Percentiles rank a stretch among this genome's conserved stretches.
Conservation (phyloP, 2,888 invertebrate genomes). For the Uloborus plumipes region DNA sequence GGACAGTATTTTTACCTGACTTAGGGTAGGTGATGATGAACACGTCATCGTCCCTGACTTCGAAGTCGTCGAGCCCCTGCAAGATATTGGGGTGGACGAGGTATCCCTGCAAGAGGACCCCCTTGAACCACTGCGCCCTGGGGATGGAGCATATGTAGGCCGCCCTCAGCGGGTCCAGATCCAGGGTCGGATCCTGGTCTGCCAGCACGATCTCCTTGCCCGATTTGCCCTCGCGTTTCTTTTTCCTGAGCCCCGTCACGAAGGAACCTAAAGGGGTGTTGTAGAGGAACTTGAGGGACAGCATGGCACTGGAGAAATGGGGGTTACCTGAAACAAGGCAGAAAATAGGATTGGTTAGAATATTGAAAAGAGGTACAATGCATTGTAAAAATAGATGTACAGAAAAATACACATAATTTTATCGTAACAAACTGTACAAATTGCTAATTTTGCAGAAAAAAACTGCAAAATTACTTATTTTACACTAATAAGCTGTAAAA, state of each 20-base stretch:
- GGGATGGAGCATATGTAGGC: constrained; percentile 65
- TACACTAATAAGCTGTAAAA: too few species aligned
- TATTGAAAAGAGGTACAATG: too few species aligned
- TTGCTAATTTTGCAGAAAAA: too few species aligned
- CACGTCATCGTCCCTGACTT: constrained; percentile 82
- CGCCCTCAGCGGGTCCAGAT: constrained; percentile 32
- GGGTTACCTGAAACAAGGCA: constrained; percentile 12
- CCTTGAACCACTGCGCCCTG: constrained; percentile 64
- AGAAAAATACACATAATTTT: too few species aligned
- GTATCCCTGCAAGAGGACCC: constrained; percentile 66
- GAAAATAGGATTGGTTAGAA: neutral
- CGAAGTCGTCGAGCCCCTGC: constrained; percentile 74
- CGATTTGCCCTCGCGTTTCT: constrained; percentile 16
- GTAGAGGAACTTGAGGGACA: constrained; percentile 64
- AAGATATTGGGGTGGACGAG: constrained; percentile 65
- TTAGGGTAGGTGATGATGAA: constrained; percentile 91
- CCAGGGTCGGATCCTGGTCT: constrained; percentile 13
- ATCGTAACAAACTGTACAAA: too few species aligned
- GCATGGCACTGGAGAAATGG: constrained; percentile 33
- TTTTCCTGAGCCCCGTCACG: constrained; percentile 45
- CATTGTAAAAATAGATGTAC: too few species aligned
- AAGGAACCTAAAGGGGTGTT: constrained; percentile 61
- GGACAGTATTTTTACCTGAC: constrained; percentile 77
- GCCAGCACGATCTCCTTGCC: constrained; percentile 26
- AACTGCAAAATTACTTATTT: too few species aligned